These are phyloP conservation scores for Nemurella pictetii DNA, from an alignment of 2,888 invertebrate species.

Conservation along the genomic window DNA sequence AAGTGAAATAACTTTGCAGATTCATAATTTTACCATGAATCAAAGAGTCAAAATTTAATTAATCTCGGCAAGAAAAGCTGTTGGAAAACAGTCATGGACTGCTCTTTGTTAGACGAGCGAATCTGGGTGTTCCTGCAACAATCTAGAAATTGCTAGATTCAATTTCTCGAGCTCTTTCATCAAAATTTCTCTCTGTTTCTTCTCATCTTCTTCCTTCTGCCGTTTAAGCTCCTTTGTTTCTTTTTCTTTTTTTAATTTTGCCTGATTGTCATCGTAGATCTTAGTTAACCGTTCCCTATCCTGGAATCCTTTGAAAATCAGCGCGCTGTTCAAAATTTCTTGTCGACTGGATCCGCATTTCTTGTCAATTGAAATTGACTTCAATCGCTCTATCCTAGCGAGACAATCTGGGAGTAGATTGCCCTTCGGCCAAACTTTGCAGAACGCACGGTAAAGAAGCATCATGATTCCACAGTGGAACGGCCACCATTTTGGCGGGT, in stretches of 20 bases:
- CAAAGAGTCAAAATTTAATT: too few species aligned
- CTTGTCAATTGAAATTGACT: background rate
- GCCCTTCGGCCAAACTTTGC: background rate
- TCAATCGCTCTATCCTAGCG: background rate
- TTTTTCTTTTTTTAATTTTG: too few species aligned
- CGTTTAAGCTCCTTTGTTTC: background rate
- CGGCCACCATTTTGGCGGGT: background rate
- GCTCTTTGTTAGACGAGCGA: too few species aligned
- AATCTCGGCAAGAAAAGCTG: too few species aligned
- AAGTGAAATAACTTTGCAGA: too few species aligned
- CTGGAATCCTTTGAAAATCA: background rate
- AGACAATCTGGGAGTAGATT: too few species aligned
- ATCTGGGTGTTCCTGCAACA: too few species aligned
- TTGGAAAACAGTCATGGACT: too few species aligned
- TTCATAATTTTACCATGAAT: too few species aligned
- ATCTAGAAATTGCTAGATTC: too few species aligned
- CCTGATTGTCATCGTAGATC: background rate
- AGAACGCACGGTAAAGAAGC: background rate
- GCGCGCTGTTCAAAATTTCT: background rate
- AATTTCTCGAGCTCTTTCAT: too few species aligned
- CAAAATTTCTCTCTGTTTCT: too few species aligned
- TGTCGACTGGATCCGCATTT: background rate
- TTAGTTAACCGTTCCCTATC: background rate
- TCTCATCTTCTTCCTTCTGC: background rate
- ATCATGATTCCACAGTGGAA: background rate